These are phyloP conservation scores for Hylaeus anthracinus DNA, from an alignment of 1,140 invertebrate genomes.

Conservation along the genomic window DNA sequence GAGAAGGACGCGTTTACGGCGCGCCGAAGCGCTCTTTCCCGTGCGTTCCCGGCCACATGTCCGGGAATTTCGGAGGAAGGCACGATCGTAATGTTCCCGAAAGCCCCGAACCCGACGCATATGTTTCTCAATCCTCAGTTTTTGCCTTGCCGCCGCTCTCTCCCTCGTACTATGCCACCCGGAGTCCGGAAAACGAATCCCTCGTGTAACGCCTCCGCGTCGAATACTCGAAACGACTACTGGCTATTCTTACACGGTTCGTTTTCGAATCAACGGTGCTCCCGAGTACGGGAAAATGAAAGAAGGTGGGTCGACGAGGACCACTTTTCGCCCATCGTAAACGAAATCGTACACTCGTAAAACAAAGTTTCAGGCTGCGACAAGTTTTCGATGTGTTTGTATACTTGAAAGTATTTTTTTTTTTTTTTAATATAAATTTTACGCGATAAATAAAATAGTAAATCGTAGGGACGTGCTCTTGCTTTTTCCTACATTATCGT, in stretches of 20 bases:
- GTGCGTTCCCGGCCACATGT: constrained; percentile 1
- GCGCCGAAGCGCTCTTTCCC: not conserved
- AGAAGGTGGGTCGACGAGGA: too few relatives aligned
- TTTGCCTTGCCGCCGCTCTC: not conserved
- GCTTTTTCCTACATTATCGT: too few relatives aligned
- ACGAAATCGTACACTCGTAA: too few relatives aligned
- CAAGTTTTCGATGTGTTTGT: too few relatives aligned
- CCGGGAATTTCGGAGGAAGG: constrained; percentile 2
- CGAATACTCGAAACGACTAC: not conserved
- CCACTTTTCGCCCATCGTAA: too few relatives aligned
- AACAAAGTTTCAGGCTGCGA: too few relatives aligned
- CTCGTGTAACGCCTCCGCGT: not conserved
- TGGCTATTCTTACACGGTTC: not conserved
- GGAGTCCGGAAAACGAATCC: not conserved
- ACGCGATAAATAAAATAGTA: too few relatives aligned
- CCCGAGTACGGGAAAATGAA: too few relatives aligned
- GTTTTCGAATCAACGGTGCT: not conserved
- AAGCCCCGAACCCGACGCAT: constrained; percentile 22
- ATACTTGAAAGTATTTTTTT: too few relatives aligned
- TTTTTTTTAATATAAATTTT: too few relatives aligned
- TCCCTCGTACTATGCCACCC: not conserved
- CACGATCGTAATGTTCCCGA: constrained; percentile 11
- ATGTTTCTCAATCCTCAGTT: constrained; percentile 36
- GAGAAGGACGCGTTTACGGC: constrained; percentile 49
- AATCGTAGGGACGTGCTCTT: too few relatives aligned